Base-by-base conservation (phyloP, 2,888 invertebrate species). In the Keiferia lycopersicella region DNA sequence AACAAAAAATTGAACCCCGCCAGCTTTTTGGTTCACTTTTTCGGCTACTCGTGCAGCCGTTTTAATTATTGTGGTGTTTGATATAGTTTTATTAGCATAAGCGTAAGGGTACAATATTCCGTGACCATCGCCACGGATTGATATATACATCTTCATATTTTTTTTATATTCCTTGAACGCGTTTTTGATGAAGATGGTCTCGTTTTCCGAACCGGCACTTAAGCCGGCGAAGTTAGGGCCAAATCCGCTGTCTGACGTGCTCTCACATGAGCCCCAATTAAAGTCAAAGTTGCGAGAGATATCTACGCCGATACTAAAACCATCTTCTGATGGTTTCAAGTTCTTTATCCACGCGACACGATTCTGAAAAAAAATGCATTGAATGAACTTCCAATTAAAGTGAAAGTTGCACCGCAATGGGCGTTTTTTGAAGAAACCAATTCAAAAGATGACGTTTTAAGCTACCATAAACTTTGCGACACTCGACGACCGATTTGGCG, bases 81-180 rank as follows among this genome's bases (percentile, higher is more conserved):
- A 56, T 1, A 73, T 61, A 0, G 53, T 62, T 1, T 61, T 64
- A 8, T 77, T 71, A 0, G 86, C 84, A 69, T 88, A 93, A 8
- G 93, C 95, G 88, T 93, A 94, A 0, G 95, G 95, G 74, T 94
- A 94, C 14, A 94, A 78, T 50, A 95, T 76, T 34, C 92, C 92
- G 66, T 93, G 92, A 0, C 96, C 96, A 72, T 94, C 95, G 4
- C 95, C 93, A 79, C 96, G 96, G 34, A 97, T 80, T 0, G 95
- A 94, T 48, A 96, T 71, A 78, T 96, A 97, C 61, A 94, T 88
- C 73, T 94, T 93, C 11, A 93, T 79, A 2, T 86, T 76, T 0
- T 83, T 77, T 30, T 88, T 87, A 53, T 93, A 80, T 7, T 89
- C 83, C 11, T 86, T 69, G 63, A 96, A 77, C 58, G 93, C 88